Percentiles rank a stretch among this genome's conserved stretches.
Conservation (phyloP, 2,888 invertebrate genomes). For the Leucania comma region DNA sequence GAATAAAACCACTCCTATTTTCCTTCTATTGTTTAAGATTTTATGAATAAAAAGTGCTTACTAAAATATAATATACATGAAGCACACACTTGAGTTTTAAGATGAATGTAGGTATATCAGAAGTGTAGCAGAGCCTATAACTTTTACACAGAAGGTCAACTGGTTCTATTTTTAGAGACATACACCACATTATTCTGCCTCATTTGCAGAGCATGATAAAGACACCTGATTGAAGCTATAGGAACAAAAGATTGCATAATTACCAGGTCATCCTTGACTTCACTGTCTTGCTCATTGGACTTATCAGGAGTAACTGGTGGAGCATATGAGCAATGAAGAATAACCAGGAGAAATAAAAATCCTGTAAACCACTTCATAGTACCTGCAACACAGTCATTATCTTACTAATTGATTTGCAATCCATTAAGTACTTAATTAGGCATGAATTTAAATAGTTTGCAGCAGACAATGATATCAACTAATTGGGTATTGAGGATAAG, state of each 20-base stretch:
- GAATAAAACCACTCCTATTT: too few species aligned
- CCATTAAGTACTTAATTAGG: conserved; percentile 2
- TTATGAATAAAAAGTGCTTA: background rate
- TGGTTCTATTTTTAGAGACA: conserved; percentile 26
- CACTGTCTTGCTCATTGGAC: conserved; percentile 83
- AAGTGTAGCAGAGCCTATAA: background rate
- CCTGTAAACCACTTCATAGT: conserved; percentile 76
- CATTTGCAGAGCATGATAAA: background rate
- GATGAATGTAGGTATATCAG: background rate
- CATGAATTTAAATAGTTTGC: background rate
- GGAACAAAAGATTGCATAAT: conserved; percentile 63
- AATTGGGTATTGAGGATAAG: background rate
- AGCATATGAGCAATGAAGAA: conserved; percentile 85
- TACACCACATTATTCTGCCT: background rate
- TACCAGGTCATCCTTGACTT: conserved; percentile 88
- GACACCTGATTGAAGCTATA: background rate
- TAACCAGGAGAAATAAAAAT: conserved; percentile 71
- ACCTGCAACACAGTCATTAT: conserved; percentile 55
- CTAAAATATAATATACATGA: background rate
- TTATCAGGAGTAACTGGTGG: conserved; percentile 91
- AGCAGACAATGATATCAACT: conserved; percentile 1
- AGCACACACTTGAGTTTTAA: background rate
- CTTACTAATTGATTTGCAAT: conserved; percentile 4
- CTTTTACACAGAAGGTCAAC: conserved; percentile 27
- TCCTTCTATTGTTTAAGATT: too few species aligned